Base-by-base conservation (phyloP, 1,140 invertebrate genomes). In the Atta cephalotes region DNA sequence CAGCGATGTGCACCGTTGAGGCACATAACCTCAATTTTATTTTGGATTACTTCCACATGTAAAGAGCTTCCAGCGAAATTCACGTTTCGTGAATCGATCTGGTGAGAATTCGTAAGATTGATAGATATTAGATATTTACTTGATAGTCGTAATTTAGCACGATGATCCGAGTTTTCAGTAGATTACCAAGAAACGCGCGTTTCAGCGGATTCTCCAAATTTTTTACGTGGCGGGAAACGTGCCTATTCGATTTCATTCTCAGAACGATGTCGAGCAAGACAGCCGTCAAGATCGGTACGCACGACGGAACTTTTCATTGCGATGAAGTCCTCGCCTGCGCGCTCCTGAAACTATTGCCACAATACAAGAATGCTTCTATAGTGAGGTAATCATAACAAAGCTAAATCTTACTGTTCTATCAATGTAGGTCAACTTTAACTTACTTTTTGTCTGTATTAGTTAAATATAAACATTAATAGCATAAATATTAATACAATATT, bases 251-350 rank as follows among this genome's bases (percentile, higher is more conserved):
- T 18, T 45, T 16, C 6, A 3, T 16, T 25, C 1, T 82, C 35
- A 72, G 25, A 1, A 90, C 65, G 1, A 90, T 89, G 89, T 21
- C 72, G 0, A n/a, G 4, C 21, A 58, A 21, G 9, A 35, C 39
- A 7, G 4, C 14, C 1, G 10, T 94, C 2, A 96, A 92, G 95
- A 98, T 98, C 91, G 98, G 97, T 12, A 98, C 98, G 0, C 98
- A 98, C 89, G 96, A 95, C 95, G 98, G 97, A 0, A 95, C 95
- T 0, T 99, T 99, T 93, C 99, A 99, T 95, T 99, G 98, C 93
- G 99, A 99, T 95, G 99, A 99, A 95, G 98, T 97, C 0, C 95
- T 99, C 16, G 99, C 98, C 4, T 99, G 98, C 94, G 98, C 96
- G 91, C 97, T 99, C 97, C 95, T 99, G 0, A 98, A 98, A 94